phyloP scores from a whole-genome alignment of 23 tunicate species.

The Styela clava region DNA sequence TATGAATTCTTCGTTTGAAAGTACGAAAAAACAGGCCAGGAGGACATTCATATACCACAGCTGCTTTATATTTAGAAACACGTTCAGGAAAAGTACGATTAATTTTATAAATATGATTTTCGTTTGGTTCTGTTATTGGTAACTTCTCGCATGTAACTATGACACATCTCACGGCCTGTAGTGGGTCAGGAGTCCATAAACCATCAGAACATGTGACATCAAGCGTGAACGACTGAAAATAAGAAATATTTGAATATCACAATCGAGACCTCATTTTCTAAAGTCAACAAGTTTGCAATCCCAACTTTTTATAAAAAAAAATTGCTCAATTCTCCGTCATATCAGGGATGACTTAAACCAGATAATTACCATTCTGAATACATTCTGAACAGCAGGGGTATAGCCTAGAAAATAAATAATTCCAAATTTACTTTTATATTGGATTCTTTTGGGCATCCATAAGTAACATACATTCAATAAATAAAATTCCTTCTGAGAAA shows the following conservation, averaged over 20 bases:
- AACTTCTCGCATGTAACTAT: constrained; percentile 41
- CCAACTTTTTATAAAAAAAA: too few species aligned
- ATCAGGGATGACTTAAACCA: too few species aligned
- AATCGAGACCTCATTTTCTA: too few species aligned
- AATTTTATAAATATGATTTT: background rate
- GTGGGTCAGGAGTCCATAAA: constrained; percentile 39
- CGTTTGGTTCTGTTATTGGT: background rate
- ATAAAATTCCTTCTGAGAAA: too few species aligned
- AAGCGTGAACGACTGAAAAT: constrained; percentile 16
- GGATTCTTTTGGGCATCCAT: too few species aligned
- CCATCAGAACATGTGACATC: constrained; percentile 42
- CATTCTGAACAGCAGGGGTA: too few species aligned
- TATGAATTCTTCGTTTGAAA: background rate
- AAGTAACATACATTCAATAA: too few species aligned
- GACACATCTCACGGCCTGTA: constrained; percentile 35
- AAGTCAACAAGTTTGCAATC: too few species aligned
- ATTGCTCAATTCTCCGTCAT: too few species aligned
- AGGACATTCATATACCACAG: constrained; percentile 34
- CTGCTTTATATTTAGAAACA: constrained; percentile 21
- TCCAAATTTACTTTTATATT: too few species aligned
- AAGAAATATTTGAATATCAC: background rate
- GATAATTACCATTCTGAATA: too few species aligned
- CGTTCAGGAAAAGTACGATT: constrained; percentile 30
- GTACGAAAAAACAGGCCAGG: constrained; percentile 46
- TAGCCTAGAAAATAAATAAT: too few species aligned